Base-by-base conservation (phyloP, 2,797 vertebrate species). In the Poecilia gillii region DNA sequence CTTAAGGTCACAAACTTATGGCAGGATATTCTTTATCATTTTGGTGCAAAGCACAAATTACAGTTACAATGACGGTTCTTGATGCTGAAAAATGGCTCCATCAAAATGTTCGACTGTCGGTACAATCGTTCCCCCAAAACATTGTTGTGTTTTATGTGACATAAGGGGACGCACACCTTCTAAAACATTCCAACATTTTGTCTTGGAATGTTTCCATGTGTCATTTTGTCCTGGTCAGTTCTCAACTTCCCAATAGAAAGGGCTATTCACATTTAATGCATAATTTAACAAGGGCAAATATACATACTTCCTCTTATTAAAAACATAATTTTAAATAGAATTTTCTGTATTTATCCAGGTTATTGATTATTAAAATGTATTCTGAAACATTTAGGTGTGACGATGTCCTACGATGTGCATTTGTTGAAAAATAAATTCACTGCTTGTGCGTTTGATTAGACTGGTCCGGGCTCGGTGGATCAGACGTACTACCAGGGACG, bases 401-500 rank as follows among this genome's bases (percentile, higher is more conserved):
- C 8, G 0, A 39, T 13, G 33, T 41, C 41, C 9, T 68, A 64
- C 20, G 62, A 9, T 41, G 6, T 41, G 39, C 0, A 16, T 25
- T 66, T 68, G 18, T 47, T 39, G 49, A 51, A 53, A 77, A 49
- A 45, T 23, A 9, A 53, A 28, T 66, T 14, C 4, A 36, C 31
- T 78, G 16, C 85, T 62, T 88, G 12, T 90, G 75, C 95, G 86
- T 93, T 91, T 91, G 57, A 71, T 81, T 85, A 98, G 97, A 92
- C 94, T 90, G 86, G 93, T 72, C 88, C 93, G 76, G 93, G 90
- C 79, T 82, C 95, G 90, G 96, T 95, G 89, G 97, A 98, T 85
- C 97, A 98, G 94, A 97, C 94, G 3, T 99, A 99, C 93, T 99
- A 99, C 91, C 98, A 99, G 89, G 98, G 96, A 76, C 95, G 95